Conservation (phyloP, 1,140 invertebrate species). For the Achroia grisella region DNA sequence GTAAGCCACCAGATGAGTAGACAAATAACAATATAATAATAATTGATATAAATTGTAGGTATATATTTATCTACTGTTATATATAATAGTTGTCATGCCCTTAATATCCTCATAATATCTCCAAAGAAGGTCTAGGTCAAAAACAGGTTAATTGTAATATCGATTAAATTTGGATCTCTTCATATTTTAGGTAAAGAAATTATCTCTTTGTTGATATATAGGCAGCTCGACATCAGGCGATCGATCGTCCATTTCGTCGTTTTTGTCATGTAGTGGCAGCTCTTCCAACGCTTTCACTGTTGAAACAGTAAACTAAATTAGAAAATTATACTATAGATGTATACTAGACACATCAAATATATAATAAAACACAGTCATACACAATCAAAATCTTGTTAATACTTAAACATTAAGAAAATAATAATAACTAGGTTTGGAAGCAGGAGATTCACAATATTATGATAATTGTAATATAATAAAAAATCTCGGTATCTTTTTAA, state of each 20-base stretch:
- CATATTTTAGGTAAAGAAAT: conserved; percentile 81
- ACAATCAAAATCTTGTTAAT: too few species aligned
- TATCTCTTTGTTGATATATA: conserved; percentile 88
- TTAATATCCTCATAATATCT: background rate
- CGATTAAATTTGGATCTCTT: background rate
- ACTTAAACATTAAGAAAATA: too few species aligned
- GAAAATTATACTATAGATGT: too few species aligned
- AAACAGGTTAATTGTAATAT: too few species aligned
- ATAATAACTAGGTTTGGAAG: too few species aligned
- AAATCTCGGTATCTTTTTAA: too few species aligned
- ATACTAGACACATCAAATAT: too few species aligned
- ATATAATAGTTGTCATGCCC: background rate
- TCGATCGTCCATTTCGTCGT: conserved; percentile 77
- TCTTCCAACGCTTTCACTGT: conserved; percentile 85
- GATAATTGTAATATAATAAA: too few species aligned
- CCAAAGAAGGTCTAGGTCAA: background rate
- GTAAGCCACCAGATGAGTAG: background rate
- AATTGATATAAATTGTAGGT: background rate
- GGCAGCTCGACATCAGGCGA: conserved; percentile 79
- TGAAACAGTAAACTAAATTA: conserved; percentile 7
- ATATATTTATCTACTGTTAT: too few species aligned
- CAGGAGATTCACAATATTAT: too few species aligned
- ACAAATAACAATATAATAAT: background rate
- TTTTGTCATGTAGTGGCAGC: conserved; percentile 72
- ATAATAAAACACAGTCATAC: too few species aligned